Base-by-base conservation (phyloP, 1,140 invertebrate species). In the Pentalonia nigronervosa region DNA sequence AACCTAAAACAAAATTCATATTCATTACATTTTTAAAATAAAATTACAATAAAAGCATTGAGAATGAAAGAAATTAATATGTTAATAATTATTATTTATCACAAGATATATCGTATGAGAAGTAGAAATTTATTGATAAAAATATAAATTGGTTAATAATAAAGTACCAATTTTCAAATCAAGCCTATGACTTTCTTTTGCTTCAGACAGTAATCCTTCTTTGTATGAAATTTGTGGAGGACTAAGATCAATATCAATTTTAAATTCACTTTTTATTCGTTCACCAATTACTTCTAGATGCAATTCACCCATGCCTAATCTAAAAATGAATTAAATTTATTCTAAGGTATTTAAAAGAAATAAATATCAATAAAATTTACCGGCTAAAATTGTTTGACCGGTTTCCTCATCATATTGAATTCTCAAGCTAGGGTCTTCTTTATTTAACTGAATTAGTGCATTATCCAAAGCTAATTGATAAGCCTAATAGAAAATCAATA, bases 261-360 rank as follows among this genome's bases (percentile, higher is more conserved):
- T 98, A 95, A 98, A 99, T 94, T 99, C 99, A 90, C 96, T 97
- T 89, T 96, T 95, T 47, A 99, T 97, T 92, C 98, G 96, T 94
- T 99, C 97, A 94, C 98, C 98, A 60, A 99, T 97, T 87, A 99
- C 97, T 94, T 99, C 99, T 93, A 99, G 96, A 95, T 99, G 99
- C 9, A 99, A 96, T 95, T 99, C 99, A 17, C 99, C 99, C 99
- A 99, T 99, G 34, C 98, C 97, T 96, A 93, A 94, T 81, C 88
- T 94, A 17, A 93, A 93, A 89, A 83, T 36, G 7, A 84, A 89
- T 67, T 53, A 25, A 17, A 94, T 50, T 86, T 76, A 76, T 83
- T 90, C 87, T 47, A 93, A 93, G 48, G 8, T 48, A 53, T 86
- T 34, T 50, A 91, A 90, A 41, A 36, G 21, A 36, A 45, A 90